These are phyloP conservation scores for Corythucha ciliata DNA, from an alignment of 2,888 invertebrate genomes.

Conservation along the genomic window DNA sequence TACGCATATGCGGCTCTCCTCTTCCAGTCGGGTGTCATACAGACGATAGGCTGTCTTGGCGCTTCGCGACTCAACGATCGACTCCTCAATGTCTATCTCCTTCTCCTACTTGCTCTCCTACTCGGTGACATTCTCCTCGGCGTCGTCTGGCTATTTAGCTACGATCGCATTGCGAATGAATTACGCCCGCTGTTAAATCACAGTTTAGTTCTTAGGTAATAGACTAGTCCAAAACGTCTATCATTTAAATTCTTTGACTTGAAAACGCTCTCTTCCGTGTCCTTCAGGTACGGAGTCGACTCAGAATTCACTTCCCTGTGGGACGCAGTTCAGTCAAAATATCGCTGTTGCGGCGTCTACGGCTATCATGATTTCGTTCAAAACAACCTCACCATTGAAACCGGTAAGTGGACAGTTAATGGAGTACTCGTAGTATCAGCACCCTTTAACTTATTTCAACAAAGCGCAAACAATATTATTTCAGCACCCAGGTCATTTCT, in stretches of 20 bases:
- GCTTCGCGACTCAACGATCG: conserved; percentile 70
- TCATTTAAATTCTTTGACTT: background rate
- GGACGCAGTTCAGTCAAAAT: conserved; percentile 66
- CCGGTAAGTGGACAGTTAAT: conserved; percentile 20
- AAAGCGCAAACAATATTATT: no score
- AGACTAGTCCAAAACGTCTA: background rate
- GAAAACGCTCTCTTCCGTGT: background rate
- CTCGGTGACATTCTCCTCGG: conserved; percentile 77
- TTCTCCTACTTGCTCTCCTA: conserved; percentile 64
- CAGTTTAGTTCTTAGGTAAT: conserved; percentile 44
- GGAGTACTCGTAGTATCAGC: background rate
- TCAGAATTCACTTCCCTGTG: conserved; percentile 64
- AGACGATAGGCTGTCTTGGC: conserved; percentile 67
- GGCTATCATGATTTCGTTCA: conserved; percentile 44
- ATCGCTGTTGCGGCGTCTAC: conserved; percentile 69
- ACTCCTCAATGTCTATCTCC: conserved; percentile 75
- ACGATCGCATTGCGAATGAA: conserved; percentile 64
- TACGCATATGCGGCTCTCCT: conserved; percentile 75
- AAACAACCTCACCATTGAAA: conserved; percentile 28
- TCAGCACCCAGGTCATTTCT: no score
- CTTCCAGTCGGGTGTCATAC: conserved; percentile 55
- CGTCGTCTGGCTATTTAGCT: conserved; percentile 74
- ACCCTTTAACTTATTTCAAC: background rate
- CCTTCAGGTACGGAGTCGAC: conserved; percentile 53
- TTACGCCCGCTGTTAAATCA: conserved; percentile 57